Evolutionary conservation across 2,113 vertebrate genomes (phyloP), one percentile per base, ranked within the genome.

Genomic region (Solea solea): DNA sequence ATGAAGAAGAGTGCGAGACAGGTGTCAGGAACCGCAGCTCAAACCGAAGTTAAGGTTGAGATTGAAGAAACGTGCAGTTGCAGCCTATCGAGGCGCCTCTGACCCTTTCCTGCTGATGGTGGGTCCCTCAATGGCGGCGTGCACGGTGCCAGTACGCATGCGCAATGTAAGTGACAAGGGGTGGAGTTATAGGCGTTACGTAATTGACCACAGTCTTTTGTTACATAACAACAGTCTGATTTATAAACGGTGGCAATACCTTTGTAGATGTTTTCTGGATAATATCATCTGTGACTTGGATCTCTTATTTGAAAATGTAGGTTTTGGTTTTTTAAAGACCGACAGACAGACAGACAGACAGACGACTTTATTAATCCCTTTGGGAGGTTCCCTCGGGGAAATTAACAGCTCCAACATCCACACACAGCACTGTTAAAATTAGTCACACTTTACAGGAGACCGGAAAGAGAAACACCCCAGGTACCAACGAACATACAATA

Each of bases 101-200:
- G 91, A 92, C 89, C 90, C 90, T 85, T 74, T 82, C 82, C 88
- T 82, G 64, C 78, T 34, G 63, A 75, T 85, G 67, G 48, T 73
- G 81, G 80, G 66, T 89, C 80, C 66, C 46, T 90, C 92, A 92
- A 93, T 93, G 92, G 93, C 93, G 93, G 90, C 73, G 57, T 39
- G 69, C 57, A 7, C 21, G 1, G 7, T 11, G 27, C 2, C 28
- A 59, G 16, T 68, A 79, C 91, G 91, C 87, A 80, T 75, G 87
- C 86, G 83, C 78, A 16, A 9, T 28, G 8, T 13, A 3, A 57
- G 34, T 11, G 44, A 57, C 15, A 44, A 50, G 76, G 63, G 83
- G 78, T 53, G 88, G 78, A 41, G 81, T 13, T 2, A 67, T 0
- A 1, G 39, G 9, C 49, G 70, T 93, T 93, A 91, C 92, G 92